Base-by-base conservation (phyloP, 2,888 invertebrate genomes). In the Liopterus haemorrhoidalis region DNA sequence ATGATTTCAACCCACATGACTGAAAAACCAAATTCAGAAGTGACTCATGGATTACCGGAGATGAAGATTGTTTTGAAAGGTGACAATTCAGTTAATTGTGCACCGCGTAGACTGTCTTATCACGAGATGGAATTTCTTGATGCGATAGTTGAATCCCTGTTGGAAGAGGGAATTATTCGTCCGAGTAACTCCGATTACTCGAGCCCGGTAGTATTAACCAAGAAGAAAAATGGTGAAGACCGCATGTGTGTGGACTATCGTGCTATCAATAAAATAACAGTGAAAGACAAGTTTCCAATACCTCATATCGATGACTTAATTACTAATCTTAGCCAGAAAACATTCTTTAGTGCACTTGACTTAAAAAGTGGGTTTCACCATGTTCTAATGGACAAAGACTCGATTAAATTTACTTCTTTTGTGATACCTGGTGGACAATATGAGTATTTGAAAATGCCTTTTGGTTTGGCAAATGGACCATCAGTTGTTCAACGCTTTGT, bases 391-490 rank as follows among this genome's bases (percentile, higher is more conserved):
- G 32, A 47, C 5, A 32, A 36, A 14, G 38, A 42, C 2, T 54
- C 57, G 15, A 42, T 45, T 15, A 55, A 59, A 32, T 57, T 57
- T 16, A 64, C 62, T 0, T 55, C 60, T 1, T 63, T 64, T 41
- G 52, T 63, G 1, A 59, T 57, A 0, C 60, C 57, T 2, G 52
- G 52, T 11, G 57, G 60, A 1, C 59, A 59, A 22, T 62, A 51
- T 25, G 55, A 62, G 5, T 61, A 58, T 27, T 24, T 38, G 2
- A 46, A 49, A 32, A 45, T 51, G 39, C 53, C 53, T 5, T 56
- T 57, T 25, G 55, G 56, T 2, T 36, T 55, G 18, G 47, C 35
- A 1, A 61, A 61, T 22, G 59, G 54, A 0, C 59, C 59, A 2
- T 42, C 54, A 2, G 54, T 57, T 1, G 60, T 61, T 27, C 59